Base-by-base conservation (phyloP, 1,140 invertebrate species). In the Zaprionus africanus region DNA sequence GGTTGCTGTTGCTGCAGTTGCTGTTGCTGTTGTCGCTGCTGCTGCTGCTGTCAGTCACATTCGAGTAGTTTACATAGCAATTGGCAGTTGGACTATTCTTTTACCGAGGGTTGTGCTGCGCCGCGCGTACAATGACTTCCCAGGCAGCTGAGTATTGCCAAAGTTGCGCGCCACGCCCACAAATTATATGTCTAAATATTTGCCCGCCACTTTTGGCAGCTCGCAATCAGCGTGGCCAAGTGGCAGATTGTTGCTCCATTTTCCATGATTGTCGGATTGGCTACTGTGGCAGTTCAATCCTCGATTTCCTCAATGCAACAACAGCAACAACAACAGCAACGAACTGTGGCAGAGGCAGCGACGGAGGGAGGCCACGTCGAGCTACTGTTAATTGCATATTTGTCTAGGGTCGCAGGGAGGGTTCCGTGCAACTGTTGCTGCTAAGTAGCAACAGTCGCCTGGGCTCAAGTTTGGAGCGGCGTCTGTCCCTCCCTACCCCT, bases 351-450 rank as follows among this genome's bases (percentile, higher is more conserved):
- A 43, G n/a, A 3, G 31, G 31, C 28, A 28, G n/a, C 4, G 36
- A 15, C 6, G n/a, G 13, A 43, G 58, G 57, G 65, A 74, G 61
- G 51, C 67, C 31, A 60, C 66, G n/a, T 46, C n/a, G 41, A 58
- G 81, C 70, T 78, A 72, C 80, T 87, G 85, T 80, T 86, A 85
- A 88, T 88, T 88, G 85, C 85, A 88, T 90, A 88, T 88, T 88
- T 88, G 85, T 85, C 69, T 76, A 79, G 76, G 61, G 84, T 78
- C 60, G 63, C 62, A 46, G 43, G 56, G 46, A 67, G 17, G 59
- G n/a, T 66, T 17, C 73, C 43, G 67, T 84, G 56, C 54, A 78
- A 78, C 19, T 54, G 68, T 49, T 49, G 65, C 31, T 68, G 54
- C 76, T 90, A 85, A 88, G 85, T 85, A 85, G 81, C 85, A 72